phyloP scores from a whole-genome alignment of 2,113 vertebrate species.

The Gymnarchus niloticus region DNA sequence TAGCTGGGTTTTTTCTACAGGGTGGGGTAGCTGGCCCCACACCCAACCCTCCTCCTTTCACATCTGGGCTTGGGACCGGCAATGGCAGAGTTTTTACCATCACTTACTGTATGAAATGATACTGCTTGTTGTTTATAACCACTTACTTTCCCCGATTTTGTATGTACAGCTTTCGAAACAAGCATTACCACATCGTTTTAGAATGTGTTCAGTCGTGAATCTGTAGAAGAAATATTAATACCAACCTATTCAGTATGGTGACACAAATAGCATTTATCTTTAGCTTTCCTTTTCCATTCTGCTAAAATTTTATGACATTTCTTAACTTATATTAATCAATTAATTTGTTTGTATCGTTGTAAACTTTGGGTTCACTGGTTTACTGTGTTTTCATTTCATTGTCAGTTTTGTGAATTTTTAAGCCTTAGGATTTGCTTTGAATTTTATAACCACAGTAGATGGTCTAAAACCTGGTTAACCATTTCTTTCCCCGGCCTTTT shows the following conservation, averaged over 20 bases:
- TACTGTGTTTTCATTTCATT: background rate
- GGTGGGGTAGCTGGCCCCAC: no score
- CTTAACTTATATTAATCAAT: background rate
- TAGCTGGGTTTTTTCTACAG: no score
- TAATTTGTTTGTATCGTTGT: background rate
- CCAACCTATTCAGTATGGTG: background rate
- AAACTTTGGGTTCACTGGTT: no score
- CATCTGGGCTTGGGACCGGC: no score
- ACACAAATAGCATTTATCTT: background rate
- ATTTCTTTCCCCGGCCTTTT: background rate
- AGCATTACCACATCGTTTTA: background rate
- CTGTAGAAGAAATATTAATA: background rate
- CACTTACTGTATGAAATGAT: background rate
- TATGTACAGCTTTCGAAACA: background rate
- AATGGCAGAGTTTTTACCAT: no score
- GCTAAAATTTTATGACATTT: background rate
- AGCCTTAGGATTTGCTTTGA: background rate
- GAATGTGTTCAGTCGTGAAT: background rate
- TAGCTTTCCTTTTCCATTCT: background rate
- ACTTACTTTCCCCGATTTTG: background rate
- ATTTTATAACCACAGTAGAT: background rate
- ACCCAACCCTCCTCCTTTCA: no score
- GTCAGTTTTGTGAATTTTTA: background rate
- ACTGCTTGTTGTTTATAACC: background rate
- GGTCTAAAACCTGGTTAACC: background rate